Conservation (phyloP, 2,113 vertebrate species). For the Mormyrus lacerda region DNA sequence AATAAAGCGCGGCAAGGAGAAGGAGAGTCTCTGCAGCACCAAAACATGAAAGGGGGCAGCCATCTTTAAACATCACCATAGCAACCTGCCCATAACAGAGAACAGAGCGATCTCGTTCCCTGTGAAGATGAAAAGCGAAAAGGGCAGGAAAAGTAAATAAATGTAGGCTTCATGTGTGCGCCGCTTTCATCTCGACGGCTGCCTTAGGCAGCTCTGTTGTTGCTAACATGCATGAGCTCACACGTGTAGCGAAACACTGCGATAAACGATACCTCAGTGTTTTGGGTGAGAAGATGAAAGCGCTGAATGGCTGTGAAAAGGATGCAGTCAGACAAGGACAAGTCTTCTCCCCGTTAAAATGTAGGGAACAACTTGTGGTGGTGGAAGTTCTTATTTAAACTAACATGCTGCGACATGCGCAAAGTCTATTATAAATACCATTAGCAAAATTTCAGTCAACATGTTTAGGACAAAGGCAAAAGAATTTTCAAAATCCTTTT, state of each 20-base stretch:
- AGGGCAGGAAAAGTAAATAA: neutral
- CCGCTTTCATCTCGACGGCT: neutral
- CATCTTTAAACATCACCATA: neutral
- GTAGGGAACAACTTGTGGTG: neutral
- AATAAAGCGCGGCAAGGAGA: neutral
- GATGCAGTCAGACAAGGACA: neutral
- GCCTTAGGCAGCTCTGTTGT: neutral
- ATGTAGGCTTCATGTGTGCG: neutral
- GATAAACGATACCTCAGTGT: neutral
- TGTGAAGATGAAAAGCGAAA: constrained; percentile 10
- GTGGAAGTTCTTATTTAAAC: neutral
- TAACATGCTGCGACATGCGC: neutral
- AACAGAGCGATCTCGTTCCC: neutral
- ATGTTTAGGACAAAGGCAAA: neutral
- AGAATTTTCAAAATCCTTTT: neutral
- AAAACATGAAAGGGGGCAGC: neutral
- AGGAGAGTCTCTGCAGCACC: neutral
- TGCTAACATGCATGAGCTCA: neutral
- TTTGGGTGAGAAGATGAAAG: neutral
- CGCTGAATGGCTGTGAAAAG: neutral
- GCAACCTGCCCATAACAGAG: neutral
- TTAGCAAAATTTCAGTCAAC: neutral
- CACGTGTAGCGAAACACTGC: neutral
- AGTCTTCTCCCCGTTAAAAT: neutral
- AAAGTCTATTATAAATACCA: neutral